A percentile compares a stretch with the other conserved stretches of the same genome.
Evolutionary conservation across 2,113 vertebrate species (phyloP).

Genomic region (Lepisosteus oculatus): DNA sequence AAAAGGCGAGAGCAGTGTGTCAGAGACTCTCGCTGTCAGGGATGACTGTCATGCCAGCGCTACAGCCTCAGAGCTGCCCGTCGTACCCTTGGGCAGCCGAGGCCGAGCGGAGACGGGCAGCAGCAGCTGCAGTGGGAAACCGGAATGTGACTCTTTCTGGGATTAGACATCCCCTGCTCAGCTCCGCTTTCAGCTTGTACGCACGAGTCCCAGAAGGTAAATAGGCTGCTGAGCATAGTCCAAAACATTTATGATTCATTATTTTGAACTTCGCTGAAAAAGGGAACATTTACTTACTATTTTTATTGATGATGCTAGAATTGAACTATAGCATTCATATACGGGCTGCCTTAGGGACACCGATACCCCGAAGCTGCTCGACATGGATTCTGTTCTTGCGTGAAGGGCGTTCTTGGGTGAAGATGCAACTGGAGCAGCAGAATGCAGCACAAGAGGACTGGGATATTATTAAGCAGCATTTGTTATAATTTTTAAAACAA

Average conservation of each 20-base stretch:
- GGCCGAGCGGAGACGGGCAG: constrained; percentile 66
- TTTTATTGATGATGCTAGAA: constrained; percentile 25
- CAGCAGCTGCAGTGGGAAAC: constrained; percentile 71
- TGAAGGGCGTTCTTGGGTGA: no score
- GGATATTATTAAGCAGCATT: no score
- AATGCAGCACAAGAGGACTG: no score
- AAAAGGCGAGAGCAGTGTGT: no score
- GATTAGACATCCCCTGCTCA: constrained; percentile 60
- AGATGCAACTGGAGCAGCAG: no score
- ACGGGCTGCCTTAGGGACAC: neutral
- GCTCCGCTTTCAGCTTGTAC: constrained; percentile 61
- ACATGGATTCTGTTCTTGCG: no score
- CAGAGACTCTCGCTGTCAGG: no score
- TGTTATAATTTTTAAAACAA: no score
- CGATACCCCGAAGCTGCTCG: no score
- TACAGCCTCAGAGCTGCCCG: no score
- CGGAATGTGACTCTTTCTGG: constrained; percentile 49
- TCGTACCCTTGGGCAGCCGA: constrained; percentile 10
- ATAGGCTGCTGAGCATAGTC: constrained; percentile 16
- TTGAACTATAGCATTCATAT: neutral
- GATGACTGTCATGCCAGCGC: no score
- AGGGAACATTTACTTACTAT: neutral
- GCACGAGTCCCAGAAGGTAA: neutral
- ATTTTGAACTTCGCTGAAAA: constrained; percentile 18
- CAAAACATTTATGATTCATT: constrained; percentile 34